These are phyloP conservation scores for Yponomeuta malinellus DNA, from an alignment of 2,888 invertebrate genomes.

Conservation along the genomic window DNA sequence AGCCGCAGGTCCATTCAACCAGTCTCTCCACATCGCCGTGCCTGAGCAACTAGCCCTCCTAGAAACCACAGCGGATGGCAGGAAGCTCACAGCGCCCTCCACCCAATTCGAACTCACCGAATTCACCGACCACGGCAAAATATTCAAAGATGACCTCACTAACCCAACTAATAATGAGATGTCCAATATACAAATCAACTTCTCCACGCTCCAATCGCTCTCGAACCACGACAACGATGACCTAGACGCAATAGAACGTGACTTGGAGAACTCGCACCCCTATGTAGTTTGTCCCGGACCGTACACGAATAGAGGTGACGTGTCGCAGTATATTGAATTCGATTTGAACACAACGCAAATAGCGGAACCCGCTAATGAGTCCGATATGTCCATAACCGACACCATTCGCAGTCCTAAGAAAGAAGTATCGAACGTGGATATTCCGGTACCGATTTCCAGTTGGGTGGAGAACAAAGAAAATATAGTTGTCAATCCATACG, in stretches of 20 bases:
- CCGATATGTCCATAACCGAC: slow-evolving; percentile 63
- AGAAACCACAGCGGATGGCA: slow-evolving; percentile 38
- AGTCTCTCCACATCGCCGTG: slow-evolving; percentile 39
- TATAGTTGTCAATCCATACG: slow-evolving; percentile 53
- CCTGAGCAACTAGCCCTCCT: slow-evolving; percentile 40
- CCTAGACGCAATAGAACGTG: slow-evolving; percentile 52
- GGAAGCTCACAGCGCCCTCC: slow-evolving; percentile 35
- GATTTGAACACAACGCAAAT: slow-evolving; percentile 53
- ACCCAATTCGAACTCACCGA: slow-evolving; percentile 51
- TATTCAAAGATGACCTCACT: slow-evolving; percentile 47
- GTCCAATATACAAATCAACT: slow-evolving; percentile 52
- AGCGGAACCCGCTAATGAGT: slow-evolving; percentile 34
- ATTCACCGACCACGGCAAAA: slow-evolving; percentile 43
- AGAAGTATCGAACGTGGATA: slow-evolving; percentile 36
- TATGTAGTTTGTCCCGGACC: slow-evolving; percentile 35
- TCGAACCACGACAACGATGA: slow-evolving; percentile 36
- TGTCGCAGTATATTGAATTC: slow-evolving; percentile 56
- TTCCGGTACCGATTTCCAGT: slow-evolving; percentile 30
- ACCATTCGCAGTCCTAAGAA: slow-evolving; percentile 49
- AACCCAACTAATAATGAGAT: slow-evolving; percentile 37
- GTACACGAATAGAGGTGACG: slow-evolving; percentile 28
- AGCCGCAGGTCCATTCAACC: slow-evolving; percentile 23
- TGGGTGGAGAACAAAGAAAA: slow-evolving; percentile 61
- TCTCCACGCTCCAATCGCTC: slow-evolving; percentile 42
- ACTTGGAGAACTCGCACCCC: slow-evolving; percentile 34